Evolutionary conservation across 2,113 vertebrate species (phyloP).

Genomic region (Paramisgurnus dabryanus): DNA sequence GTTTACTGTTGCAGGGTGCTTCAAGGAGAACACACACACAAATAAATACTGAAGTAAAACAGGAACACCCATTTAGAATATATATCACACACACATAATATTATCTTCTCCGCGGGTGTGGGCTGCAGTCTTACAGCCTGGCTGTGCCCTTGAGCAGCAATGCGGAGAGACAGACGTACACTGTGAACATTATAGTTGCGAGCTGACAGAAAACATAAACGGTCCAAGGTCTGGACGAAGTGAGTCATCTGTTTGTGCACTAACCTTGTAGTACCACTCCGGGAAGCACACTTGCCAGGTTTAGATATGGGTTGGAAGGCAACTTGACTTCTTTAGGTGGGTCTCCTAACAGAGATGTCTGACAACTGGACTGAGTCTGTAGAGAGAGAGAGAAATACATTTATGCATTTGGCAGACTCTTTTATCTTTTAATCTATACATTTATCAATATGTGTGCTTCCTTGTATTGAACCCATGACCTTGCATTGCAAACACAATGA

Average conservation of each 20-base stretch:
- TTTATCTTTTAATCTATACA: too few relatives aligned
- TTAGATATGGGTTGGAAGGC: constrained; percentile 95
- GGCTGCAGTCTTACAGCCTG: constrained; percentile 19
- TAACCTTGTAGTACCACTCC: constrained; percentile 84
- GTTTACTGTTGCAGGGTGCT: constrained; percentile 80
- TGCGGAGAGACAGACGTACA: constrained; percentile 36
- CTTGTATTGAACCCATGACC: too few relatives aligned
- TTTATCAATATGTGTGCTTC: too few relatives aligned
- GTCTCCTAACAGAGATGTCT: constrained; percentile 91
- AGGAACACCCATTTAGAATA: constrained; percentile 14
- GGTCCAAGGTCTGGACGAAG: constrained; percentile 1
- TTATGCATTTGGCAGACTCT: too few relatives aligned
- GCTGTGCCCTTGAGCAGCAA: constrained; percentile 38
- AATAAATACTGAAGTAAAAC: constrained; percentile 12
- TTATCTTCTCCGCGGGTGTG: constrained; percentile 22
- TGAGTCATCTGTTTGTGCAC: constrained; percentile 32
- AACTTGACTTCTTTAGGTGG: constrained; percentile 93
- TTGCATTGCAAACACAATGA: too few relatives aligned
- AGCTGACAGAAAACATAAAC: constrained; percentile 30
- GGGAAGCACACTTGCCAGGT: constrained; percentile 92
- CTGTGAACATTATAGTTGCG: constrained; percentile 34
- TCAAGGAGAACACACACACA: constrained; percentile 23
- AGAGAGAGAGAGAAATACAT: constrained; percentile 37
- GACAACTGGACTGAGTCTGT: constrained; percentile 78
- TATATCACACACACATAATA: constrained; percentile 20